Percentiles rank a stretch among this genome's conserved stretches.
Evolutionary conservation across 2,888 invertebrate genomes (phyloP).

Genomic region (Himalopsyche kuldschensis): DNA sequence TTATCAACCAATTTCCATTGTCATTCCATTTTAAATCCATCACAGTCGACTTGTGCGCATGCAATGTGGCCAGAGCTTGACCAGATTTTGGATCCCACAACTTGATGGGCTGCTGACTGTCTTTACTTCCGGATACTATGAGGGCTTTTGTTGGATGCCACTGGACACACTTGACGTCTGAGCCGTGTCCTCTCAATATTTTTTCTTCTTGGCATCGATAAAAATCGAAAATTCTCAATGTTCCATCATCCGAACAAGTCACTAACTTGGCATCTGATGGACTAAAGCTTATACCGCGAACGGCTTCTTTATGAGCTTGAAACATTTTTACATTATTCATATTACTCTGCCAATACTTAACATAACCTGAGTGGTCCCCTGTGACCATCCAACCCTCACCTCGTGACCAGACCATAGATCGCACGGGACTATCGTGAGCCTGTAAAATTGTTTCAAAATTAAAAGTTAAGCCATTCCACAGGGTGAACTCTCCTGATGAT

Average conservation of each 20-base stretch:
- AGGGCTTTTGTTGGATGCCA: conserved; percentile 99
- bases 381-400: conserved; percentile 99
- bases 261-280: conserved; percentile 98
- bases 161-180: conserved; percentile 98
- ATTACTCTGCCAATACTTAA: conserved; percentile 99
- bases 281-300: conserved; percentile 99
- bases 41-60: conserved; percentile 99
- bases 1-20: conserved; percentile 98
- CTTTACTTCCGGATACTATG: conserved; percentile 97
- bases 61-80: conserved; percentile 92
- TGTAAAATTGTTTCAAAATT: conserved; percentile 99
- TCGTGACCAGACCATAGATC: conserved; percentile 99
- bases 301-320: conserved; percentile 99
- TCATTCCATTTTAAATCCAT: conserved; percentile 99
- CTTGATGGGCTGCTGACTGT: conserved; percentile 99
- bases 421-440: conserved; percentile 99
- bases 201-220: conserved; percentile 94
- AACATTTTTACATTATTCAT: conserved; percentile 99
- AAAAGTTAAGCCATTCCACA: conserved; percentile 99
- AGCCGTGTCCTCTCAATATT: conserved; percentile 92
- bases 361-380: conserved; percentile 97
- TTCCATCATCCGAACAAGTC: conserved; percentile 99
- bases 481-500: conserved; percentile 97
- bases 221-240: conserved; percentile 98
- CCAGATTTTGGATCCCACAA: conserved; percentile 99